These are phyloP conservation scores for Pyrgilauda ruficollis DNA, from an alignment of 2,113 vertebrate species.

Conservation along the genomic window DNA sequence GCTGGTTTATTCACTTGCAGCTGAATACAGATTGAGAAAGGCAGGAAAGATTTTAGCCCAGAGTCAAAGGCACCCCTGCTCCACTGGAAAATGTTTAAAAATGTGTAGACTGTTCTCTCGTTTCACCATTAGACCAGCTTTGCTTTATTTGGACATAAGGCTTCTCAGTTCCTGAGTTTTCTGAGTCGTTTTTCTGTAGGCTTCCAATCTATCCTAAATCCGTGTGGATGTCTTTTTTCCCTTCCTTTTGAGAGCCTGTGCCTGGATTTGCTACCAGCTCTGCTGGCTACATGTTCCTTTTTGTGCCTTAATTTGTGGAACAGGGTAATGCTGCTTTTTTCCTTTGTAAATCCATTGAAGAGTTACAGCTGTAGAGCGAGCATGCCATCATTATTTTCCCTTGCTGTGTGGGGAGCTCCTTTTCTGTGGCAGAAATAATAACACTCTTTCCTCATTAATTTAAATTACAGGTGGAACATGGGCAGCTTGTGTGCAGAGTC, in stretches of 20 bases:
- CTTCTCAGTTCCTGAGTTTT: neutral
- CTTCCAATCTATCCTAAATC: neutral
- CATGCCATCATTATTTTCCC: neutral
- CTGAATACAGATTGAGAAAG: neutral
- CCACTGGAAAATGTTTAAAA: neutral
- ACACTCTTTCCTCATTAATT: neutral
- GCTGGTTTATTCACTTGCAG: neutral
- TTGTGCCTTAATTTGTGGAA: conserved; percentile 13
- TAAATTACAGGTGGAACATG: neutral
- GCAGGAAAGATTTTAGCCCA: neutral
- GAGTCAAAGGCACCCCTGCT: neutral
- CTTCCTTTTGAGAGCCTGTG: neutral
- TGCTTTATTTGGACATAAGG: neutral
- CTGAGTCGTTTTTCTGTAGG: neutral
- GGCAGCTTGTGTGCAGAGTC: neutral
- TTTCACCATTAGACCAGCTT: neutral
- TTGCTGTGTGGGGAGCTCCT: neutral
- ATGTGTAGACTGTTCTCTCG: neutral
- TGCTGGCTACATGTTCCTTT: neutral
- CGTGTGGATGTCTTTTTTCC: neutral
- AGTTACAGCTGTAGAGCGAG: neutral
- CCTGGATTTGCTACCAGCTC: neutral
- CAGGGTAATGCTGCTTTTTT: neutral
- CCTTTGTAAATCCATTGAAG: neutral
- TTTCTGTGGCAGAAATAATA: neutral